Base-by-base conservation (phyloP, 2,797 vertebrate species). In the Ptychobarbus kaznakovi region DNA sequence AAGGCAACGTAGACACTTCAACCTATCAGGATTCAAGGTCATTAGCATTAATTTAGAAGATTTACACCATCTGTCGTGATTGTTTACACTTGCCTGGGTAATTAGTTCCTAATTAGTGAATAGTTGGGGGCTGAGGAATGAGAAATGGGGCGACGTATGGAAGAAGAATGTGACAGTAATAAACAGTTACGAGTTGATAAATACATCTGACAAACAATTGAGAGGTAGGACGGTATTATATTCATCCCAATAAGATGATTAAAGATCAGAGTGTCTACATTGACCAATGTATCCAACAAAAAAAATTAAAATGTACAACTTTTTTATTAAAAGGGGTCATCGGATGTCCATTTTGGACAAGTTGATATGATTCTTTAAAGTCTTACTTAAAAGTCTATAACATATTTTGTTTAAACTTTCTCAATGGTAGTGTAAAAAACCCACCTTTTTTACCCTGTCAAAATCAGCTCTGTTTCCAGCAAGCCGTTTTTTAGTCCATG, bases 51-150 rank as follows among this genome's bases (percentile, higher is more conserved):
- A 96, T 96, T 94, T 80, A 93, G 61, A 89, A 86, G 65, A 74
- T 90, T 95, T 94, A 93, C 92, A 92, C 96, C 96, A 97, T 97
- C 97, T 97, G 97, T 91, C 95, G 93, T 93, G 94, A 96, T 95
- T 97, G 96, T 97, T 97, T 97, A 96, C 95, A 96, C 96, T 96
- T 94, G 95, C 92, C 94, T 95, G 88, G 94, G 95, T 97, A 97
- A 97, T 98, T 96, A 97, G 93, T 93, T 94, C 91, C 95, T 97
- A 97, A 97, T 98, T 97, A 97, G 96, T 90, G 90, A 94, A 93
- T 95, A 95, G 93, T 92, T 93, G 94, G 94, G 92, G 74, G 61
- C 18, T 58, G 38, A 58, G 76, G 63, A 46, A 76, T 51, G 70
- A 38, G 58, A 28, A 35, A 65, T 63, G 65, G n/a, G 80, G 40